A percentile compares a stretch with the other conserved stretches of the same genome.
These are phyloP conservation scores for Drosophila tanythrix DNA, from an alignment of 2,888 invertebrate genomes.

Conservation along the genomic window DNA sequence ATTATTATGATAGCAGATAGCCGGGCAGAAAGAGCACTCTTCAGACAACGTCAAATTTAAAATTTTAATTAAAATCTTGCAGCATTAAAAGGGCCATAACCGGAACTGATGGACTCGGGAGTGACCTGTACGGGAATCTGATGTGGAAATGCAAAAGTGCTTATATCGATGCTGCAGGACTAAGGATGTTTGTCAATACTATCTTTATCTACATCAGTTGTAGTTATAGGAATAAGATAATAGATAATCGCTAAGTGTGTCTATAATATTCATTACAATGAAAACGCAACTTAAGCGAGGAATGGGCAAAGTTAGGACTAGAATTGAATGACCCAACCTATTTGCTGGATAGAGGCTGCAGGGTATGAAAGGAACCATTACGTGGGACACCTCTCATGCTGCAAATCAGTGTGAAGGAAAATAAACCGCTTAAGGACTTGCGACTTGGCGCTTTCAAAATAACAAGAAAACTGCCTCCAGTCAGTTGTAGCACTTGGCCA, in stretches of 20 bases:
- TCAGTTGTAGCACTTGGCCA: constrained; percentile 51
- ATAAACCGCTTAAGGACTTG: constrained; percentile 79
- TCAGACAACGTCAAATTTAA: constrained; percentile 59
- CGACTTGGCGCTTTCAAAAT: constrained; percentile 75
- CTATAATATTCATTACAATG: not conserved
- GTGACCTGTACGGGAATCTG: not conserved
- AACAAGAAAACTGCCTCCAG: constrained; percentile 75
- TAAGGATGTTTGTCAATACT: not conserved
- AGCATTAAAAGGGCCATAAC: constrained; percentile 32
- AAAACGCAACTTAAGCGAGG: not conserved
- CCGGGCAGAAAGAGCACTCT: constrained; percentile 49
- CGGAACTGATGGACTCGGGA: constrained; percentile 12
- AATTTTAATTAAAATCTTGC: constrained; percentile 78
- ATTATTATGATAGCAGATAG: constrained; percentile 60
- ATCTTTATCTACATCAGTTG: not conserved
- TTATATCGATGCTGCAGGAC: not conserved
- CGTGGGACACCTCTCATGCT: constrained; percentile 59
- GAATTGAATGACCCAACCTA: not conserved
- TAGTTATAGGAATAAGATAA: not conserved
- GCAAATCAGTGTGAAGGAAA: constrained; percentile 76
- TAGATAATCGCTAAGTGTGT: not conserved
- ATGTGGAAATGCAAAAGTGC: not conserved
- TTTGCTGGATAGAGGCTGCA: not conserved
- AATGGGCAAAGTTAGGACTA: not conserved
- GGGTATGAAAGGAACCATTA: constrained; percentile 7